These are phyloP conservation scores for Kryptopterus vitreolus DNA, from an alignment of 2,797 vertebrate species.

Conservation along the genomic window DNA sequence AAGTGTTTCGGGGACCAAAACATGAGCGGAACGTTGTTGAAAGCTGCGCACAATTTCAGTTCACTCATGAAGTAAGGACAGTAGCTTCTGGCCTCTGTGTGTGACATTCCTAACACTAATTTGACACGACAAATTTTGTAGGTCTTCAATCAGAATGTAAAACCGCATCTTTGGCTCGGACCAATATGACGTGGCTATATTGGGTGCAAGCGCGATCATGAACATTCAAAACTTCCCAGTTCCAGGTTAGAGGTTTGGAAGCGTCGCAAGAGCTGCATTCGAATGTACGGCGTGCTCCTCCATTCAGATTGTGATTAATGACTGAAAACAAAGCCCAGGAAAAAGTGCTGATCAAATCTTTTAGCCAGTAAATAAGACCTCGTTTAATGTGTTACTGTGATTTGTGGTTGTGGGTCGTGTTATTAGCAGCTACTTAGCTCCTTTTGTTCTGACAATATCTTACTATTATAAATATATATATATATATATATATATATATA, in stretches of 20 bases:
- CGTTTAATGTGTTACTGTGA: background rate
- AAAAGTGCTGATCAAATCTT: background rate
- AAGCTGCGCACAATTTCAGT: background rate
- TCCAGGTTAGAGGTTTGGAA: slow-evolving; percentile 41
- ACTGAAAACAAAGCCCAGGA: background rate
- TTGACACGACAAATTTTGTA: slow-evolving; percentile 1
- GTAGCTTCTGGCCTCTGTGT: background rate
- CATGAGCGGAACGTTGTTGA: background rate
- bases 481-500: background rate
- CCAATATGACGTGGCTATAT: slow-evolving; percentile 14
- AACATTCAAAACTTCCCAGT: slow-evolving; percentile 12
- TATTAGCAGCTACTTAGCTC: background rate
- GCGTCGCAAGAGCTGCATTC: background rate
- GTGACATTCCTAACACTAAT: background rate
- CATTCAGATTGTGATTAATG: slow-evolving; percentile 39
- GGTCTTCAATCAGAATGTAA: slow-evolving; percentile 5
- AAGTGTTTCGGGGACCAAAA: background rate
- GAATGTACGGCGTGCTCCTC: background rate
- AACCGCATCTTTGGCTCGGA: slow-evolving; percentile 26
- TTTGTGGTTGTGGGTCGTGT: background rate
- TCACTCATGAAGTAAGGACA: background rate
- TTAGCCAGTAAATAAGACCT: slow-evolving; percentile 26
- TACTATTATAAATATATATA: background rate
- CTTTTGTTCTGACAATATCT: background rate
- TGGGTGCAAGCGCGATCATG: slow-evolving; percentile 32